Conservation (phyloP, 2,888 invertebrate genomes). For the Pachymerium ferrugineum region DNA sequence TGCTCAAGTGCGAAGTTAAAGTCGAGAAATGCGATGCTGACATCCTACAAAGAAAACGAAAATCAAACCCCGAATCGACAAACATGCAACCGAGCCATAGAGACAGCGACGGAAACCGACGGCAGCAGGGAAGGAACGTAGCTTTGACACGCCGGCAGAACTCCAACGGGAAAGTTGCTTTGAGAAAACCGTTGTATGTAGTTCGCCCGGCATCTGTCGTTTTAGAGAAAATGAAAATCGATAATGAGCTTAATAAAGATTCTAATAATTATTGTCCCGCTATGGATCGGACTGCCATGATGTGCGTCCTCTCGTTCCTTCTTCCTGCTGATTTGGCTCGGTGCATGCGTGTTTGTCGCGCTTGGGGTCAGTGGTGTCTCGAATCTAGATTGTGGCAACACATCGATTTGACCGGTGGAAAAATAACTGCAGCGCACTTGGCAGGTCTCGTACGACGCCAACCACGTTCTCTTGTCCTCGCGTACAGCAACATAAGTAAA, state of each 20-base stretch:
- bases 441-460: slow-evolving; percentile 82
- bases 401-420: slow-evolving; percentile 67
- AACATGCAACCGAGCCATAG: background rate
- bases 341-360: slow-evolving; percentile 69
- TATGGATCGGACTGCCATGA: slow-evolving; percentile 46
- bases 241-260: slow-evolving; percentile 35
- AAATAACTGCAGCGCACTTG: slow-evolving; percentile 59
- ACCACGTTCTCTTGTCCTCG: slow-evolving; percentile 73
- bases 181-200: slow-evolving; percentile 41
- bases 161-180: slow-evolving; percentile 32
- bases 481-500: slow-evolving; percentile 82
- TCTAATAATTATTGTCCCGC: slow-evolving; percentile 36
- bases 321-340: slow-evolving; percentile 55
- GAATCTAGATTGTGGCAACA: slow-evolving; percentile 77
- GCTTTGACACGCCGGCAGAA: background rate
- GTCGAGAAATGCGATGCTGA: slow-evolving; percentile 35
- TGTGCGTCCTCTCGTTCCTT: slow-evolving; percentile 49
- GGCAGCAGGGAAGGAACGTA: background rate
- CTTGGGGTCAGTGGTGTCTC: slow-evolving; percentile 78
- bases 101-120: background rate
- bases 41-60: slow-evolving; percentile 28
- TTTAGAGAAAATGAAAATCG: slow-evolving; percentile 29
- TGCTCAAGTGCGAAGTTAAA: slow-evolving; percentile 35
- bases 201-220: slow-evolving; percentile 40
- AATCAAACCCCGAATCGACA: background rate